Conservation (phyloP, 2,888 invertebrate species). For the Nephrotoma appendiculata region DNA sequence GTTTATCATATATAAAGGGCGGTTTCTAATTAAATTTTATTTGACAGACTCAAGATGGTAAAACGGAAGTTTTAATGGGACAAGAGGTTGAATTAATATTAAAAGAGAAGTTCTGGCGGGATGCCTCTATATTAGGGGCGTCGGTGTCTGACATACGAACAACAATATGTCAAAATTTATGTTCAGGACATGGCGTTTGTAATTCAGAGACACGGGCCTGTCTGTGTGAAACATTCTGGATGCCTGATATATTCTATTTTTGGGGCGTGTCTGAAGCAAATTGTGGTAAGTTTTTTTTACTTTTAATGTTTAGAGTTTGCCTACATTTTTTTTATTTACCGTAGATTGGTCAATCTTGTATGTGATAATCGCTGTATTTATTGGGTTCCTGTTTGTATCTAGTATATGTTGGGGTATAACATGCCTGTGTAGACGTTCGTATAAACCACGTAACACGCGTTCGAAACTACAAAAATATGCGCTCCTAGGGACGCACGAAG, state of each 20-base stretch:
- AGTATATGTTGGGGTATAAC: constrained; percentile 48
- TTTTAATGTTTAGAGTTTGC: background rate
- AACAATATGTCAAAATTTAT: constrained; percentile 78
- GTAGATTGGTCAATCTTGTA: constrained; percentile 89
- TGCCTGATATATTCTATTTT: constrained; percentile 64
- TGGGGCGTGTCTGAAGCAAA: constrained; percentile 56
- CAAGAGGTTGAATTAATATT: constrained; percentile 49
- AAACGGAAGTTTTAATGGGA: constrained; percentile 35
- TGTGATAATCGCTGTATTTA: constrained; percentile 61
- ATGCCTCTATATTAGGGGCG: constrained; percentile 50
- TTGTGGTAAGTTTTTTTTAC: constrained; percentile 45
- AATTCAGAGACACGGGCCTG: constrained; percentile 71
- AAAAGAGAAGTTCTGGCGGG: constrained; percentile 51
- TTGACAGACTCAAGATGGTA: constrained; percentile 20
- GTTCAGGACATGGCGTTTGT: constrained; percentile 84
- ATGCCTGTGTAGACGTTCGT: constrained; percentile 41
- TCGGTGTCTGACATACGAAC: constrained; percentile 69
- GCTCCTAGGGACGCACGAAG: constrained; percentile 52
- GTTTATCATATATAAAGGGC: background rate
- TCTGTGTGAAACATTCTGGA: constrained; percentile 92
- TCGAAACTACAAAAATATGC: constrained; percentile 50
- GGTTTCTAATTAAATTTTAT: background rate
- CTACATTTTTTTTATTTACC: constrained; percentile 12
- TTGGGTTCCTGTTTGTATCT: constrained; percentile 43
- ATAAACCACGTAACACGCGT: constrained; percentile 33